Evolutionary conservation across 1,140 invertebrate genomes (phyloP), one percentile per base, ranked within the genome.

Genomic region (Maniola jurtina): DNA sequence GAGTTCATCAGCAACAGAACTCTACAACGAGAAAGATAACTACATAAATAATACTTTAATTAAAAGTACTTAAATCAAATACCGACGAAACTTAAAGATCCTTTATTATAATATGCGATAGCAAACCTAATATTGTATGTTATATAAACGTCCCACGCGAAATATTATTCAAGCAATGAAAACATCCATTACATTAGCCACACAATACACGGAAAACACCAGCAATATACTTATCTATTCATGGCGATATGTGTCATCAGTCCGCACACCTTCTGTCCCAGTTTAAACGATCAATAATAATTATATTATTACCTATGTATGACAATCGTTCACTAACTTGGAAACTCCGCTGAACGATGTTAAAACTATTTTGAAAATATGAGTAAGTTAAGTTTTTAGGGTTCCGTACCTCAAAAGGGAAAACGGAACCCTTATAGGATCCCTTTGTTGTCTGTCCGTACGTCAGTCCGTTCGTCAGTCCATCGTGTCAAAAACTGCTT

Each of bases 241-340:
- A n/a, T n/a, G 13, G 42, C 1, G 9, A 61, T 38, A 47, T 47
- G 59, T 61, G 59, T 61, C 59, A 61, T 61, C 59, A 48, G 59
- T 61, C 59, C 48, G 47, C 59, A 48, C 59, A 48, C 59, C 42
- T 6, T 45, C 42, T 45, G 42, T 45, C 42, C 42, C 13, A 45
- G 10, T 13, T 45, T 45, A 8, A 45, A 45, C 42, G 42, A 45
- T 45, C 42, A 45, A 45, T 45, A 45, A 45, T 45, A 45, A 11
- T 45, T 40, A 13, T n/a, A 11, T 45, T 45, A 45, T 11, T 45
- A 45, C 13, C 13, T 40, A 13, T 5, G 11, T 45, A n/a, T 45
- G 10, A 45, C 42, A 45, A 5, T 8, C 42, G 9, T 9, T 11
- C 5, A n/a, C 42, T 13, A 5, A 11, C 13, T 45, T 38, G 38